Percentiles rank a stretch among this genome's conserved stretches.
phyloP scores from a whole-genome alignment of 2,797 vertebrate species.

The Pseudochromis fuscus region DNA sequence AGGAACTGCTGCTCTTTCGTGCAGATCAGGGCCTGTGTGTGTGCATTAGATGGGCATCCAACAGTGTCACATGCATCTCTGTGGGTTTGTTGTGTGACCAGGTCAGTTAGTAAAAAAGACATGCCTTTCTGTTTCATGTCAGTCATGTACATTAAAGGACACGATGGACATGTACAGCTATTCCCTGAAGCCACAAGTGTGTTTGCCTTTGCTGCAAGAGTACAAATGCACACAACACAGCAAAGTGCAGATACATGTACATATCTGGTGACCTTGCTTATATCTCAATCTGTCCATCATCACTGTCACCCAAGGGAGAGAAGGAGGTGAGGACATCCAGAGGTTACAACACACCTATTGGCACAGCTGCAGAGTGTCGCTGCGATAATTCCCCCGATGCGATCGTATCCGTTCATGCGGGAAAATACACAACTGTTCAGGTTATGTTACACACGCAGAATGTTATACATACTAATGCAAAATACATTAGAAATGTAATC shows the following conservation, averaged over 20 bases:
- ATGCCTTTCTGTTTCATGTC: slow-evolving; percentile 20
- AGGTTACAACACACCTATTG: slow-evolving; percentile 25
- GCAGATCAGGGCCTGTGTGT: neutral
- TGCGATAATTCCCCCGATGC: slow-evolving; percentile 17
- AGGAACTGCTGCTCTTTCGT: neutral
- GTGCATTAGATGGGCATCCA: slow-evolving; percentile 21
- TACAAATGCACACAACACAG: slow-evolving; percentile 40
- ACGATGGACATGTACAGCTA: slow-evolving; percentile 23
- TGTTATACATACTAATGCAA: slow-evolving; percentile 10
- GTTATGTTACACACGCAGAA: slow-evolving; percentile 14
- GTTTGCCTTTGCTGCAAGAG: slow-evolving; percentile 27
- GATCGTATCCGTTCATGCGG: slow-evolving; percentile 9
- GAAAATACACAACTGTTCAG: slow-evolving; percentile 5
- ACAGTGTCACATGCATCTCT: slow-evolving; percentile 17
- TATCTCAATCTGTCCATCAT: slow-evolving; percentile 36
- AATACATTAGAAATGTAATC: slow-evolving; percentile 28
- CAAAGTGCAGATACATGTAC: slow-evolving; percentile 67
- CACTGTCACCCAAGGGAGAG: slow-evolving; percentile 36
- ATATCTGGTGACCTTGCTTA: slow-evolving; percentile 16
- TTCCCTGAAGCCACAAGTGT: slow-evolving; percentile 29
- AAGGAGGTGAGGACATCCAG: slow-evolving; percentile 22
- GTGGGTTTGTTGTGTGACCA: slow-evolving; percentile 25
- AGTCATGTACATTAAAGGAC: slow-evolving; percentile 43
- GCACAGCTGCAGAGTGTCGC: neutral
- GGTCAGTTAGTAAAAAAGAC: slow-evolving; percentile 30